Conservation (phyloP, 2,113 vertebrate genomes). For the Hylia prasina region DNA sequence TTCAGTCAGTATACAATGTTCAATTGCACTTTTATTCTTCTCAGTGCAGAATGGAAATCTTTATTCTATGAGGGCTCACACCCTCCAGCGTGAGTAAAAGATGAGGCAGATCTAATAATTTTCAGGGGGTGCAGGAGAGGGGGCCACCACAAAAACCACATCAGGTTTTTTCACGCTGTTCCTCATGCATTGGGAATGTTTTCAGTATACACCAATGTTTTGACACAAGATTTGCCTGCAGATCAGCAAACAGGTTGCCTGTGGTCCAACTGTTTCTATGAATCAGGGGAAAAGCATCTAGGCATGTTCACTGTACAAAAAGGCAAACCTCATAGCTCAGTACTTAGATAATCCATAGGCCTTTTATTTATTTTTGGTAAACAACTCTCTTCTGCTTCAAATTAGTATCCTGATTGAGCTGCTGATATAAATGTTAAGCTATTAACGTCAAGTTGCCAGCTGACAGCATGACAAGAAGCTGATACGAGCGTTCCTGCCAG, state of each 20-base stretch:
- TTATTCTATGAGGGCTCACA: not conserved
- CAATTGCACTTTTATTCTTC: not conserved
- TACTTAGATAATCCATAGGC: not conserved
- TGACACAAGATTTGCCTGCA: not conserved
- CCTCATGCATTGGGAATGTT: not conserved
- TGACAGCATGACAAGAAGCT: not conserved
- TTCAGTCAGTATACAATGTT: not conserved
- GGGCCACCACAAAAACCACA: not conserved
- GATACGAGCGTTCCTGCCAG: not conserved
- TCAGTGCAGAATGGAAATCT: not conserved
- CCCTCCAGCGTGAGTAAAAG: not conserved
- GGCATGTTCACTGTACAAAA: not conserved
- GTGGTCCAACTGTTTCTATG: constrained; percentile 6
- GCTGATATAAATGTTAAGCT: constrained; percentile 8
- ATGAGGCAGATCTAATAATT: not conserved
- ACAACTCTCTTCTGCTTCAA: constrained; percentile 36
- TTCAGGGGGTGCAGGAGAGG: not conserved
- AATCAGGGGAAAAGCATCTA: constrained; percentile 12
- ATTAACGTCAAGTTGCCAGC: not conserved
- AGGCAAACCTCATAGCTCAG: not conserved
- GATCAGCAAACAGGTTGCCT: not conserved
- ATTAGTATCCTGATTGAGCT: not conserved
- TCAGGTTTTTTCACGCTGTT: not conserved
- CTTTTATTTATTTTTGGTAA: constrained; percentile 47
- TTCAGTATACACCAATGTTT: not conserved